Base-by-base conservation (phyloP, 2,797 vertebrate species). In the Acanthis flammea region DNA sequence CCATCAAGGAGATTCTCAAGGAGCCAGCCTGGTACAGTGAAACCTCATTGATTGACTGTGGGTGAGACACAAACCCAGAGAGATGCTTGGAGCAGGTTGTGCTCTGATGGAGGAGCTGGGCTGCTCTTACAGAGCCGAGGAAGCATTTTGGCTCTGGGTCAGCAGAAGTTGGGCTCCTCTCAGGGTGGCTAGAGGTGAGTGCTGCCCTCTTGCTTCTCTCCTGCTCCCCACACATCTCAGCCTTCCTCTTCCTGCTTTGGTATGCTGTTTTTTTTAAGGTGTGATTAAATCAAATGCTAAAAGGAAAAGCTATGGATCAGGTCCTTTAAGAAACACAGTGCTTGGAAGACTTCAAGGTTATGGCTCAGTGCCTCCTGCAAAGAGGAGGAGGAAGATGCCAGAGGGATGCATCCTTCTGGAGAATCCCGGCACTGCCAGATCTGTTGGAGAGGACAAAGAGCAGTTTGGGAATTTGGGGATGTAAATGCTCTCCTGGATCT, bases 131-230 rank as follows among this genome's bases (percentile, higher is more conserved):
- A 35, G 48, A 44, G 5, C 12, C 44, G 44, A 37, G 21, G 66
- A 51, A 48, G 22, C 0, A 0, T 58, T 92, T 77, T 77, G 65
- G 19, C 44, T 70, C 41, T 2, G 6, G 7, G 4, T 33, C 9
- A 51, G 53, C 27, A 13, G 14, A 11, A 13, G 1, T 0, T 70
- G 39, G 15, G 70, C 13, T 75, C 47, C 35, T 35, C 21, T 33
- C 0, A 0, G 25, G 1, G 37, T 72, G 72, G 63, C 16, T 4
- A 5, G 42, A 11, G 72, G 12, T 37, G 3, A 3, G 2, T 31
- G 28, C 54, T 44, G 23, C 54, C 6, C 0, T 0, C 35, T 67
- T 0, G 0, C 24, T 55, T 39, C n/a, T 8, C 50, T 85, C 54
- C 63, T 44, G 62, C 66, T 60, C 28, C 18, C 48, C 21, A 41